These are phyloP conservation scores for Cataglyphis albicans DNA, from an alignment of 2,888 invertebrate genomes.

Conservation along the genomic window DNA sequence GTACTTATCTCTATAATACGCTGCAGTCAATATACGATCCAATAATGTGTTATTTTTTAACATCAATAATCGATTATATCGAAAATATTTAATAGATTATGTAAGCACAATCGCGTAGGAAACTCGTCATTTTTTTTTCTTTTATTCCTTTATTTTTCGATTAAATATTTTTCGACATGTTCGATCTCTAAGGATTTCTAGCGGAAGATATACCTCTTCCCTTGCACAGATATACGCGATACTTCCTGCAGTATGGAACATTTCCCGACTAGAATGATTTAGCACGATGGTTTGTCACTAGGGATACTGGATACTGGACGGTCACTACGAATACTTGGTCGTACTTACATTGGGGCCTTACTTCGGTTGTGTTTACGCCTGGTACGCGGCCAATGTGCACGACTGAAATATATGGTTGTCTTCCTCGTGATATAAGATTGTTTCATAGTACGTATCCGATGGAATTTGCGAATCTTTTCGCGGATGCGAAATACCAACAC, in stretches of 20 bases:
- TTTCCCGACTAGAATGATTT: slow-evolving; percentile 73
- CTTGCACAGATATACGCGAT: slow-evolving; percentile 9
- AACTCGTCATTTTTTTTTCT: neutral
- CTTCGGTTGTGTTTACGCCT: slow-evolving; percentile 79
- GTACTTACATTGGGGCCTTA: slow-evolving; percentile 68
- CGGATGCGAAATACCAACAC: slow-evolving; percentile 72
- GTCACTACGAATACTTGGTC: slow-evolving; percentile 71
- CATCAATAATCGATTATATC: slow-evolving; percentile 14
- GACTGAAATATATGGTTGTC: slow-evolving; percentile 79
- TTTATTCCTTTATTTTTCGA: neutral
- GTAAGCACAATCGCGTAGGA: neutral
- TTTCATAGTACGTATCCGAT: slow-evolving; percentile 56
- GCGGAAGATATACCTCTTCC: slow-evolving; percentile 8
- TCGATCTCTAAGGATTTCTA: slow-evolving; percentile 26
- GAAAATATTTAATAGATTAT: slow-evolving; percentile 10
- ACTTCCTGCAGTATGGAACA: slow-evolving; percentile 54
- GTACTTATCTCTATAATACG: slow-evolving; percentile 40
- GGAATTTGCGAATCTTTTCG: slow-evolving; percentile 54
- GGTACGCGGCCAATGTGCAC: slow-evolving; percentile 79
- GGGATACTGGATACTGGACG: slow-evolving; percentile 61
- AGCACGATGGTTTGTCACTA: slow-evolving; percentile 68
- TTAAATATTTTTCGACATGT: neutral
- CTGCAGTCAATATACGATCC: neutral
- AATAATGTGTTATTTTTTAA: neutral
- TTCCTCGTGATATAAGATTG: slow-evolving; percentile 65